Conservation (phyloP, 2,797 vertebrate genomes). For the Etheostoma perlongum region DNA sequence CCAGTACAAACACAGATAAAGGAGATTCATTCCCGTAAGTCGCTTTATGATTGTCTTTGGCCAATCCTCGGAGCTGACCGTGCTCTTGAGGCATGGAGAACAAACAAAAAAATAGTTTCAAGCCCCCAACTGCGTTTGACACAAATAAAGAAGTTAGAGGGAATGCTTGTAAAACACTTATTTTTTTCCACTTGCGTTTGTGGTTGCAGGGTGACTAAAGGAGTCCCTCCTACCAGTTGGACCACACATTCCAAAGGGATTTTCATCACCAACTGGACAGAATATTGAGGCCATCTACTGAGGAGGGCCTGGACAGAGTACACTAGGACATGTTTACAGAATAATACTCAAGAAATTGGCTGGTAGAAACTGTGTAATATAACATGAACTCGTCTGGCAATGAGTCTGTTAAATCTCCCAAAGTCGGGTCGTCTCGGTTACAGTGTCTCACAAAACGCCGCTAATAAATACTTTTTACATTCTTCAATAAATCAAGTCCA, state of each 20-base stretch:
- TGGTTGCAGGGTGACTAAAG: constrained; percentile 49
- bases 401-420: constrained; percentile 23
- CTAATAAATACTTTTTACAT: constrained; percentile 68
- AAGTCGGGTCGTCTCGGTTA: constrained; percentile 21
- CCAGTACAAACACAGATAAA: constrained; percentile 13
- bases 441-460: constrained; percentile 36
- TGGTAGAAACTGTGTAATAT: constrained; percentile 34
- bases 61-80: constrained; percentile 32
- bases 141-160: constrained; percentile 12
- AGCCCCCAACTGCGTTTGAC: constrained; percentile 16
- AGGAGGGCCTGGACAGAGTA: constrained; percentile 11
- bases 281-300: constrained; percentile 5
- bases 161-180: constrained; percentile 34
- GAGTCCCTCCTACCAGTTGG: constrained; percentile 24
- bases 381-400: constrained; percentile 52
- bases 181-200: constrained; percentile 31
- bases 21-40: not conserved
- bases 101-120: not conserved
- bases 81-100: constrained; percentile 1
- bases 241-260: constrained; percentile 60
- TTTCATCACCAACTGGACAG: constrained; percentile 41
- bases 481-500: constrained; percentile 56
- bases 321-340: constrained; percentile 27
- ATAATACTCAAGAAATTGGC: constrained; percentile 34
- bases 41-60: constrained; percentile 53